Conservation (phyloP, 2,888 invertebrate genomes). For the Campaea margaritaria region DNA sequence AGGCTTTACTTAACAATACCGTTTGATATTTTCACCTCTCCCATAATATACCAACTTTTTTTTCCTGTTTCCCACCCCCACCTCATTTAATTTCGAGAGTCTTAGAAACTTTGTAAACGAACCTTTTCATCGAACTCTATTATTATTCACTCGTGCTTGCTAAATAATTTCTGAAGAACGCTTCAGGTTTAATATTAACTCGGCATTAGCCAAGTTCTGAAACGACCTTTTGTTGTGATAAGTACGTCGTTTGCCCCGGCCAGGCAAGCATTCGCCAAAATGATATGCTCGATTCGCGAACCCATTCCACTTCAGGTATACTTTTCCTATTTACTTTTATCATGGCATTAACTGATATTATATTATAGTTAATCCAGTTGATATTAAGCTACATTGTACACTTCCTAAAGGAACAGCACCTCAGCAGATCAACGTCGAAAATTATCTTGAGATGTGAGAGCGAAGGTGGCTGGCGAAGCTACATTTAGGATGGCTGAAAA, state of each 20-base stretch:
- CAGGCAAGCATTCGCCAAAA: slow-evolving; percentile 1
- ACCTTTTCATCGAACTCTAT: background rate
- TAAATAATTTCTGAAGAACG: background rate
- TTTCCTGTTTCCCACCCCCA: background rate
- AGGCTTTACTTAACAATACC: no score
- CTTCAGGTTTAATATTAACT: slow-evolving; percentile 5
- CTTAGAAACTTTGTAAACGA: background rate
- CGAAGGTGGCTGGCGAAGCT: no score
- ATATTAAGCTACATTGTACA: no score
- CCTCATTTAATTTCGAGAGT: background rate
- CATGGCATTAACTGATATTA: no score
- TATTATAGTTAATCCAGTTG: no score
- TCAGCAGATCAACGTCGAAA: no score
- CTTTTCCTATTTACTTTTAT: no score
- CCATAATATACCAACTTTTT: background rate
- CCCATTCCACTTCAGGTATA: no score
- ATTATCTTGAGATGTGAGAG: no score
- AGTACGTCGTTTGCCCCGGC: slow-evolving; percentile 4
- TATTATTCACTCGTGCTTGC: slow-evolving; percentile 2
- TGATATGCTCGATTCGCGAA: slow-evolving; percentile 1
- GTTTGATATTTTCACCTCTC: background rate
- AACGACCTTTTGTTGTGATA: slow-evolving; percentile 23
- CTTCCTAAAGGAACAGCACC: no score
- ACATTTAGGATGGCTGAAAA: no score
- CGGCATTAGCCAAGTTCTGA: slow-evolving; percentile 7